phyloP scores from a whole-genome alignment of 1,140 invertebrate genomes.

The Diuraphis noxia region DNA sequence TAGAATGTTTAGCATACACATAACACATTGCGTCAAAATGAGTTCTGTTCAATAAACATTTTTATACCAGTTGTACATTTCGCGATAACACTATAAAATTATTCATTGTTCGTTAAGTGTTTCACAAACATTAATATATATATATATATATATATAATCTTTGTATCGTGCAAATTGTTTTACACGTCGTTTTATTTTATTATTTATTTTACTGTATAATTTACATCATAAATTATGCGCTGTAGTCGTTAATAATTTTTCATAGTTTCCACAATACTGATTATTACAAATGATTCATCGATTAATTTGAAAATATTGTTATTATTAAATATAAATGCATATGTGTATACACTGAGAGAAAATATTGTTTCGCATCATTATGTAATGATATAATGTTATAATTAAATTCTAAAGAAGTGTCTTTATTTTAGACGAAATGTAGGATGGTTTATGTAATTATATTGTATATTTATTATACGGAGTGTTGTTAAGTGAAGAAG shows the following conservation, averaged over 20 bases:
- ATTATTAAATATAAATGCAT: background rate
- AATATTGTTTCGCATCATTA: background rate
- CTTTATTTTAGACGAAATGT: background rate
- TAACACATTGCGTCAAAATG: background rate
- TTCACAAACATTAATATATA: background rate
- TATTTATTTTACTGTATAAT: background rate
- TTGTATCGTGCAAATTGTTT: background rate
- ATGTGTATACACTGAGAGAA: background rate
- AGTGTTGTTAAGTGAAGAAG: no score
- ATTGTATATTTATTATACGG: background rate
- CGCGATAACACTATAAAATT: background rate
- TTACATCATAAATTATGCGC: background rate
- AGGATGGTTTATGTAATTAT: background rate
- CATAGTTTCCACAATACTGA: background rate
- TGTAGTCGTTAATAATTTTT: background rate
- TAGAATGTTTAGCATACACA: background rate
- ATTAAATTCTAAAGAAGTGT: background rate
- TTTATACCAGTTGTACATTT: background rate
- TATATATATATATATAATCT: no score
- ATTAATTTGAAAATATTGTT: background rate
- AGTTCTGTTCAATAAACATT: background rate
- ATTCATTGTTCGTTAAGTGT: background rate
- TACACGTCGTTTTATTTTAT: background rate
- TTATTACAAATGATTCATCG: constrained; percentile 6
- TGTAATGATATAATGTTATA: background rate